Conservation (phyloP, 2,888 invertebrate genomes). For the Lutraria lutraria region DNA sequence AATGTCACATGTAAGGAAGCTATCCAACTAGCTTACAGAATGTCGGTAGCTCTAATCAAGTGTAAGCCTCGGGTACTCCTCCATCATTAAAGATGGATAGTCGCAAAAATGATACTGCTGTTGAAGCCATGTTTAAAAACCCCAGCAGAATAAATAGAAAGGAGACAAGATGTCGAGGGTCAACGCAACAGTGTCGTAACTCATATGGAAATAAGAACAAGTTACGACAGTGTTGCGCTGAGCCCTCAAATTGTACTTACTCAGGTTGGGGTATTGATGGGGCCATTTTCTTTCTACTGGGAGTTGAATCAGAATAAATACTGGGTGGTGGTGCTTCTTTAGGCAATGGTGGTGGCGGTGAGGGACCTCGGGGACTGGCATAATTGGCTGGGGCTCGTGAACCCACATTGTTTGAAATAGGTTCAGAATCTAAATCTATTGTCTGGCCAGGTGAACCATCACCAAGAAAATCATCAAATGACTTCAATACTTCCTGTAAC, state of each 20-base stretch:
- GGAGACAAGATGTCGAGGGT: too few species aligned
- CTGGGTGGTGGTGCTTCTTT: constrained; percentile 53
- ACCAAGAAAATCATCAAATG: constrained; percentile 55
- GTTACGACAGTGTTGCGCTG: too few species aligned
- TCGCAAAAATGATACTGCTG: too few species aligned
- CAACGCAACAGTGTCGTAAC: too few species aligned
- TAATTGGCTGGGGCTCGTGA: constrained; percentile 51
- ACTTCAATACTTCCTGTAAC: constrained; percentile 41
- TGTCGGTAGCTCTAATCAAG: too few species aligned
- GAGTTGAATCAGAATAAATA: constrained; percentile 48
- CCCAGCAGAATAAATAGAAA: too few species aligned
- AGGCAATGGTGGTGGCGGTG: constrained; percentile 60
- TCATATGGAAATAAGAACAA: too few species aligned
- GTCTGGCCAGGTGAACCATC: constrained; percentile 70
- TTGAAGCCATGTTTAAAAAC: too few species aligned
- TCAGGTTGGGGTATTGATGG: constrained; percentile 55
- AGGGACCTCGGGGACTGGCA: constrained; percentile 56
- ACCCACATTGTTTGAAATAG: constrained; percentile 48
- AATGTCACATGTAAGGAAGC: too few species aligned
- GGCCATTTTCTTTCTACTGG: constrained; percentile 36
- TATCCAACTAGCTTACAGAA: too few species aligned
- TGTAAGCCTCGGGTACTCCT: too few species aligned
- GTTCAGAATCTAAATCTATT: constrained; percentile 69
- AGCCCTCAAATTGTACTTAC: constrained; percentile 35
- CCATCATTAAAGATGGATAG: too few species aligned